Base-by-base conservation (phyloP, 2,888 invertebrate species). In the Aphrophora alni region DNA sequence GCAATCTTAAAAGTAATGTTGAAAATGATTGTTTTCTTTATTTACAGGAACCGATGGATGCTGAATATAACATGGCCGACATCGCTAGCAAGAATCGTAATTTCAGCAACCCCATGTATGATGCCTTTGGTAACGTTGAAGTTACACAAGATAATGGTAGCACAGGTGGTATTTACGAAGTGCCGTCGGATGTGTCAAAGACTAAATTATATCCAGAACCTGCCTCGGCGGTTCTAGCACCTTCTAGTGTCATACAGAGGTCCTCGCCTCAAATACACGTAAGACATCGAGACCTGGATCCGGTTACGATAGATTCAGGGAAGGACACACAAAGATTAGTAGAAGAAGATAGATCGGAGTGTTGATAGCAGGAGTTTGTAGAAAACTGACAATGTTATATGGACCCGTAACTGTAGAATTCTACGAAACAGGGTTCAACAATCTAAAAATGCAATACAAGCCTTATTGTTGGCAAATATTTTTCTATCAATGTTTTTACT, bases 81-180 rank as follows among this genome's bases (percentile, higher is more conserved):
- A 92, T 94, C 1, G 91, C 91, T 85, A 92, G 93, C 85, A 96
- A 96, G 88, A 94, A 93, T 81, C 91, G 98, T 77, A 98, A 99
- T 89, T 99, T 99, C 90, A 95, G 96, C 87, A 99, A 99, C 90
- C 98, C 98, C 74, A 98, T 98, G 95, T 99, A 98, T 89, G 98
- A 99, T 87, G 97, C 96, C 0, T 86, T 90, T 85, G 89, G 89
- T 83, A 87, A 85, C 80, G 86, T 85, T 77, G 87, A 86, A 73
- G 59, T 59, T 21, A 85, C 85, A 5, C 83, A 85, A 25, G 84
- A 85, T 17, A 82, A 84, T 26, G 85, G 84, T 17, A 84, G 85
- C 24, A 84, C 85, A 24, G 83, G 84, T 27, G 94, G 94, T 85
- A 93, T 95, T 85, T 96, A 95, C 88, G 95, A 96, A 89, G 94